These are phyloP conservation scores for Salvelinus namaycush DNA, from an alignment of 2,113 vertebrate species.

Conservation along the genomic window DNA sequence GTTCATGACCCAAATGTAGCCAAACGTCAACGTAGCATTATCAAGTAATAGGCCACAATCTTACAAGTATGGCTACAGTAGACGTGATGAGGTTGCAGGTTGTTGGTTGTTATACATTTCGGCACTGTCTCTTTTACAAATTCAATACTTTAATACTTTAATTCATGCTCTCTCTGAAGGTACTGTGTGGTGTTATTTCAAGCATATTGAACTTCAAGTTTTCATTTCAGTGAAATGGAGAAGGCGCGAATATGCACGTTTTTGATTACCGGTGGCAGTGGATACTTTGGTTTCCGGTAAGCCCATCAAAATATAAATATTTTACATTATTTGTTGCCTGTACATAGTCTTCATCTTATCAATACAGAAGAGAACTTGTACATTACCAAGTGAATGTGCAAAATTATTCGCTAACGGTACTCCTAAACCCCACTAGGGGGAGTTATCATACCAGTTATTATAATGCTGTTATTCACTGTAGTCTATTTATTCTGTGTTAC, in stretches of 20 bases:
- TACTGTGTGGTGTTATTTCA: background rate
- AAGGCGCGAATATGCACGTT: constrained; percentile 49
- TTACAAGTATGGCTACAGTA: too few species aligned
- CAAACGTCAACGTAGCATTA: too few species aligned
- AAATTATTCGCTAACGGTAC: background rate
- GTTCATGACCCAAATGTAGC: too few species aligned
- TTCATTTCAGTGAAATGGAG: constrained; percentile 50
- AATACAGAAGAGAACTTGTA: background rate
- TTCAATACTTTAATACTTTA: too few species aligned
- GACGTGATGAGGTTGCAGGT: too few species aligned
- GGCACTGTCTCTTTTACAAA: background rate
- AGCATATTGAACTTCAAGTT: background rate
- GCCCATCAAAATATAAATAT: constrained; percentile 36
- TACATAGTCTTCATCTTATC: constrained; percentile 3
- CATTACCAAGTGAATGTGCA: background rate
- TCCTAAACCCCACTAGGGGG: constrained; percentile 41
- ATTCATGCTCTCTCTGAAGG: too few species aligned
- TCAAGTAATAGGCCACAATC: too few species aligned
- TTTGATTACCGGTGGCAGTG: constrained; percentile 88
- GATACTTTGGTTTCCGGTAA: constrained; percentile 93
- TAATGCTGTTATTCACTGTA: background rate
- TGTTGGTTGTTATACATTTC: background rate
- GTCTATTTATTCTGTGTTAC: background rate
- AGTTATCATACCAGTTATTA: background rate
- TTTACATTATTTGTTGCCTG: background rate